Evolutionary conservation across 2,888 invertebrate species (phyloP).

Genomic region (Adineta ricciae): DNA sequence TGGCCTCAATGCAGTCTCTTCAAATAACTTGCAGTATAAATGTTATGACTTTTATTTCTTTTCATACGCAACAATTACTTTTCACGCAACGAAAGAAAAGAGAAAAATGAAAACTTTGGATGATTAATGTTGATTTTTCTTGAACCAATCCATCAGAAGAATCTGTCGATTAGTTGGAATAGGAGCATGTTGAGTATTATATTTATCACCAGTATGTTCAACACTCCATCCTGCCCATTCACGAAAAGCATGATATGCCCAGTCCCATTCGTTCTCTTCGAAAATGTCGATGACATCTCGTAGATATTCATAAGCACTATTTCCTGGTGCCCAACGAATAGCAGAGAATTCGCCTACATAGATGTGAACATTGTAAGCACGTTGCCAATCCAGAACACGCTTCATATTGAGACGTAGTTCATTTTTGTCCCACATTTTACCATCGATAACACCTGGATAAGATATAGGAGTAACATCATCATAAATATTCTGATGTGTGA

Average conservation of each 20-base stretch:
- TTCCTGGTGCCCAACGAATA: background rate
- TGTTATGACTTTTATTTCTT: no score
- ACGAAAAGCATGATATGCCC: conserved; percentile 21
- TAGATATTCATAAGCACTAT: conserved; percentile 3
- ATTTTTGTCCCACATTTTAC: conserved; percentile 5
- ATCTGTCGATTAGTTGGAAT: background rate
- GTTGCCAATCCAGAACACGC: conserved; percentile 1
- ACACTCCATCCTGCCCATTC: conserved; percentile 17
- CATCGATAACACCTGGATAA: background rate
- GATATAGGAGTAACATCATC: background rate
- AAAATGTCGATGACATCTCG: background rate
- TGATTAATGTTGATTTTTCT: background rate
- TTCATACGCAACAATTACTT: no score
- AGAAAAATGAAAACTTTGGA: no score
- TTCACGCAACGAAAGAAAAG: no score
- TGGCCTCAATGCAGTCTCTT: no score
- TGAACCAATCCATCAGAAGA: background rate
- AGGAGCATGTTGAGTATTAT: background rate
- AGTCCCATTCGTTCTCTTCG: conserved; percentile 1
- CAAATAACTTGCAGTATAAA: no score
- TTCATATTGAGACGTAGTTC: background rate
- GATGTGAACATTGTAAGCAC: conserved; percentile 13
- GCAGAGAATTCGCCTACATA: conserved; percentile 12
- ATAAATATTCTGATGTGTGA: conserved; percentile 5
- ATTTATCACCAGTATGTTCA: background rate